Evolutionary conservation across 2,797 vertebrate species (phyloP), one percentile per base, ranked within the genome.

Genomic region (Betta splendens): DNA sequence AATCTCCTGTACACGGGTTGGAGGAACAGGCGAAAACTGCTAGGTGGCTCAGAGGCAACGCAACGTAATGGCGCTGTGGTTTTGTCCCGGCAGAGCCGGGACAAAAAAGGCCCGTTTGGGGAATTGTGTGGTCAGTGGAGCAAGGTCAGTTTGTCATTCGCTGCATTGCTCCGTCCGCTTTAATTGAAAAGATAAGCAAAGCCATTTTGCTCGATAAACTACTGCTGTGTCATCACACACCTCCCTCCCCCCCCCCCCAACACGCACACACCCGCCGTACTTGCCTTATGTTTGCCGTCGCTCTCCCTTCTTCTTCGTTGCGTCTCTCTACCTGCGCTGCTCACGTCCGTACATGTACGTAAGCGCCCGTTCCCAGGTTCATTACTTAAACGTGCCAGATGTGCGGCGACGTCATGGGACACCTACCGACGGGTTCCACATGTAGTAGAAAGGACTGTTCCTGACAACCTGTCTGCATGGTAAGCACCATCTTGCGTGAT

Each of bases 101-200:
- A 22, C 64, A 63, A 36, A 60, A 28, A 64, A 60, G 62, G 73
- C 57, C 63, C 55, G 78, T 46, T 52, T 35, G 66, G 57, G 45
- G 75, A 84, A 82, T 61, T 56, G 51, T 72, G 64, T 56, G 80
- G 76, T 68, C 71, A 81, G n/a, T 64, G 54, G 47, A 63, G 58
- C 71, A 77, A 85, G 75, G 76, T 81, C 75, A 71, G 63, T 84
- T 81, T 83, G 64, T 70, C 75, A 66, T 79, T 82, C 72, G 68
- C 26, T 69, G 68, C 71, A 72, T 72, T 64, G 71, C 55, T 73
- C 86, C 84, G 88, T 87, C 78, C 78, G 40, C 70, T 86, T 83
- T 84, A 87, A 87, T 86, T 87, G 82, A 86, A 83, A 62, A 82
- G 83, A 87, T 86, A 87, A 89, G 79, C 77, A 77, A 83, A 85